Conservation (phyloP, 2,797 vertebrate genomes). For the Scolopax rusticola region DNA sequence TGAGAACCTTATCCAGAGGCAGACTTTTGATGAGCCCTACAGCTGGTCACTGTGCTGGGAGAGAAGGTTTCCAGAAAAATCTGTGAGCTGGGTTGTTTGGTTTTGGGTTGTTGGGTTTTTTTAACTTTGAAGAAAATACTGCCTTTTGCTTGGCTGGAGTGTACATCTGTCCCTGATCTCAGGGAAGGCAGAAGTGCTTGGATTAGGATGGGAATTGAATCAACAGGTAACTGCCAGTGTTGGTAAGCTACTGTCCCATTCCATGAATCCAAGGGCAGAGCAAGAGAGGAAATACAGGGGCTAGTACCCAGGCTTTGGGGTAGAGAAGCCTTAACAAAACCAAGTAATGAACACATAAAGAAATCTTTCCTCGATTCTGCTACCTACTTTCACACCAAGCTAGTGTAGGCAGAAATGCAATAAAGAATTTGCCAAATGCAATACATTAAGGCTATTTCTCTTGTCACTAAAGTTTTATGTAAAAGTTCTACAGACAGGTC, state of each 20-base stretch:
- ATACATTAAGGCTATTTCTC: constrained; percentile 4
- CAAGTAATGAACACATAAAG: not conserved
- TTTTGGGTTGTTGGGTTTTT: not conserved
- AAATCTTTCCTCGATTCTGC: not conserved
- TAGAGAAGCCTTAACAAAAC: not conserved
- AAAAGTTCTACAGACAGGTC: constrained; percentile 29
- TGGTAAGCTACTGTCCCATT: not conserved
- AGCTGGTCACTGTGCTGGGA: not conserved
- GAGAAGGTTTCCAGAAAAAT: not conserved
- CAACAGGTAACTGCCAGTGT: not conserved
- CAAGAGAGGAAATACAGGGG: not conserved
- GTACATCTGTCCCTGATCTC: fast-evolving
- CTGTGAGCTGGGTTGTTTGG: not conserved
- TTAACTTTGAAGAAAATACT: not conserved
- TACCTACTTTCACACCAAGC: not conserved
- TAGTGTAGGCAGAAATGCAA: not conserved
- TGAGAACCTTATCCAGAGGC: not conserved
- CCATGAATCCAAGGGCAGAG: not conserved
- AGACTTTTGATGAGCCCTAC: not conserved
- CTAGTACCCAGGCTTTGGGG: not conserved
- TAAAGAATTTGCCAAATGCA: not conserved
- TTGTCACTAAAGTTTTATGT: constrained; percentile 59
- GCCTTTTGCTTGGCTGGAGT: not conserved
- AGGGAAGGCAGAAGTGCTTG: not conserved
- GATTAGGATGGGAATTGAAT: not conserved